Conservation (phyloP, 1,140 invertebrate genomes). For the Apis florea region DNA sequence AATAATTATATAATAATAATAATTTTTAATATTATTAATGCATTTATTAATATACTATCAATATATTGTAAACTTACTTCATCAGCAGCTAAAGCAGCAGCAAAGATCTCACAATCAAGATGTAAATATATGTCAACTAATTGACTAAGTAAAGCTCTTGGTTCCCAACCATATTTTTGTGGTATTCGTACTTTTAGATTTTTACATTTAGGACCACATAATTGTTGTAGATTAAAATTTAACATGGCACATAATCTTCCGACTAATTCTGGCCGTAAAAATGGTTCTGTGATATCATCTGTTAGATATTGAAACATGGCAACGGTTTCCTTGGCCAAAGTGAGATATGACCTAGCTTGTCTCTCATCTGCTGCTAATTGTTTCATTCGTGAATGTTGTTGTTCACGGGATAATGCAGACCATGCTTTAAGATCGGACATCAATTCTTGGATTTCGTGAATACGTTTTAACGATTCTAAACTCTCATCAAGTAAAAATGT, state of each 20-base stretch:
- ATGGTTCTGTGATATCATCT: slow-evolving; percentile 95
- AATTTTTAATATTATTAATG: neutral
- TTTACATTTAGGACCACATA: slow-evolving; percentile 98
- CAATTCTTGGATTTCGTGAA: slow-evolving; percentile 96
- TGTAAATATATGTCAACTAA: slow-evolving; percentile 98
- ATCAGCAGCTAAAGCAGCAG: slow-evolving; percentile 92
- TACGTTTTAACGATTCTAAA: slow-evolving; percentile 95
- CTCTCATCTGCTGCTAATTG: slow-evolving; percentile 94
- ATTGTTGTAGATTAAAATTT: slow-evolving; percentile 97
- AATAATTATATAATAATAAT: neutral
- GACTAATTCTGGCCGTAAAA: slow-evolving; percentile 94
- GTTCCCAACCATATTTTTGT: slow-evolving; percentile 98
- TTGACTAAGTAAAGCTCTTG: slow-evolving; percentile 92
- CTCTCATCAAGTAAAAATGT: slow-evolving; percentile 98
- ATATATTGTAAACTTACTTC: slow-evolving; percentile 83
- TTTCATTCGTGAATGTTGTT: slow-evolving; percentile 88
- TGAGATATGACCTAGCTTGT: slow-evolving; percentile 96
- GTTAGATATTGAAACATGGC: slow-evolving; percentile 99
- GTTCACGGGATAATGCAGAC: slow-evolving; percentile 85
- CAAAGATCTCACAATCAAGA: slow-evolving; percentile 95
- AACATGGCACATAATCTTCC: slow-evolving; percentile 97
- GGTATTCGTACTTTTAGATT: slow-evolving; percentile 98
- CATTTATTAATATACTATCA: neutral
- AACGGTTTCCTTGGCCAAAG: slow-evolving; percentile 96
- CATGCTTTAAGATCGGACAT: slow-evolving; percentile 87